Base-by-base conservation (phyloP, 2,113 vertebrate genomes). In the Apteryx owenii region DNA sequence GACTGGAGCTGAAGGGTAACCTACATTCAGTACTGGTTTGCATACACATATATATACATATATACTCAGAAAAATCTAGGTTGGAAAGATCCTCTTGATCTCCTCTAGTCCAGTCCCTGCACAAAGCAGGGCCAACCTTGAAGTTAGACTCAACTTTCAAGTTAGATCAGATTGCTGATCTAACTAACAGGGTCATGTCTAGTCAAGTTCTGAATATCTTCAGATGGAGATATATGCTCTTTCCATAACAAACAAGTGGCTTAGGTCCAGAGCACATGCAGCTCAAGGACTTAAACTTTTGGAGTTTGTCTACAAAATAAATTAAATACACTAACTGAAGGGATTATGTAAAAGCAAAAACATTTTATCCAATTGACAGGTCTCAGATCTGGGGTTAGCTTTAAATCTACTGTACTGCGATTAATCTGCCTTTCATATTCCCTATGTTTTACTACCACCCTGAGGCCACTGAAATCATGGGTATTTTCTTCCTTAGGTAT, bases 271-370 rank as follows among this genome's bases (percentile, higher is more conserved):
- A 90, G 71, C 50, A 83, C 31, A 68, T n/a, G 33, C 76, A 93
- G 82, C 85, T 93, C 96, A 97, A 96, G 95, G 96, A 94, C 87
- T 90, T 88, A 65, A 77, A 22, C 50, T 90, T 93, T 88, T 53
- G 13, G 50, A 60, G 26, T 90, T 96, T 81, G 64, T 88, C 83
- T 85, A 64, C 50, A 83, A 85, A 93, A 94, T 82, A 93, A 88
- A 82, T 82, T 56, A 77, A 89, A 62, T 73, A 78, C 28, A 58
- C 22, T 54, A 78, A 38, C 1, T 9, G 53, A 90, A 80, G 10
- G 19, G 38, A 82, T 42, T 46, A 40, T n/a, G 38, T 54, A 56
- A 83, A 93, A 90, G 38, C 36, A 77, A 46, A 81, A 19, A 42
- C 3, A 23, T 23, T 83, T 84, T 40, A 71, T 54, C 22, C 36